phyloP scores from a whole-genome alignment of 1,140 invertebrate species.

The Ostrea denselamellosa region DNA sequence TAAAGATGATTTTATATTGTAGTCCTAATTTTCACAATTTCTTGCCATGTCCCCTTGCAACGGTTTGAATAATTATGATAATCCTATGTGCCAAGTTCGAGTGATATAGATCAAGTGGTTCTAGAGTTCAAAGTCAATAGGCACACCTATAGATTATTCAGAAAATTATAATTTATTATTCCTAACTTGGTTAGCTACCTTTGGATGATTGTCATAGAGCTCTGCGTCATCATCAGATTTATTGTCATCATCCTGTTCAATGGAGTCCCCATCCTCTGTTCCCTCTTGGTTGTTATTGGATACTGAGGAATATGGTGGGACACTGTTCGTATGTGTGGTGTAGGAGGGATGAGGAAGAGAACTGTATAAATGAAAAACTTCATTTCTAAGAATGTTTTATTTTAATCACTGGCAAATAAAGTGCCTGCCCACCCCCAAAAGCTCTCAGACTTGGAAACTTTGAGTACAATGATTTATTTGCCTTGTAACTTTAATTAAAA shows the following conservation, averaged over 20 bases:
- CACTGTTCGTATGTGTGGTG: background rate
- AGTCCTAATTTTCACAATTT: too few species aligned
- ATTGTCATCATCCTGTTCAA: conserved; percentile 64
- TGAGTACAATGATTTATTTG: background rate
- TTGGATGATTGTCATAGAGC: conserved; percentile 78
- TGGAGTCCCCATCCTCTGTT: conserved; percentile 77
- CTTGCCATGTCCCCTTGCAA: too few species aligned
- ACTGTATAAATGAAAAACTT: background rate
- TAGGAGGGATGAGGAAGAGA: background rate
- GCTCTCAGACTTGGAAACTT: too few species aligned
- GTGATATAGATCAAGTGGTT: too few species aligned
- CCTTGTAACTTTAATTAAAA: background rate
- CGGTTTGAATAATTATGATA: too few species aligned
- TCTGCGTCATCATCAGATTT: conserved; percentile 77
- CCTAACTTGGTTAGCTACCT: conserved; percentile 64
- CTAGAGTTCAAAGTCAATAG: too few species aligned
- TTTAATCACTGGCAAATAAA: background rate
- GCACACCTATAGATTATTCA: too few species aligned
- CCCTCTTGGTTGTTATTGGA: conserved; percentile 57
- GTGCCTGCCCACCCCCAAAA: background rate
- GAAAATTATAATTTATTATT: too few species aligned
- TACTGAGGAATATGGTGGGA: conserved; percentile 56
- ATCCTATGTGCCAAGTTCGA: too few species aligned
- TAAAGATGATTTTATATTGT: too few species aligned
- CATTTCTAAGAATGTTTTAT: background rate